Evolutionary conservation across 2,797 vertebrate genomes (phyloP).

Genomic region (Sebastes steindachneri): DNA sequence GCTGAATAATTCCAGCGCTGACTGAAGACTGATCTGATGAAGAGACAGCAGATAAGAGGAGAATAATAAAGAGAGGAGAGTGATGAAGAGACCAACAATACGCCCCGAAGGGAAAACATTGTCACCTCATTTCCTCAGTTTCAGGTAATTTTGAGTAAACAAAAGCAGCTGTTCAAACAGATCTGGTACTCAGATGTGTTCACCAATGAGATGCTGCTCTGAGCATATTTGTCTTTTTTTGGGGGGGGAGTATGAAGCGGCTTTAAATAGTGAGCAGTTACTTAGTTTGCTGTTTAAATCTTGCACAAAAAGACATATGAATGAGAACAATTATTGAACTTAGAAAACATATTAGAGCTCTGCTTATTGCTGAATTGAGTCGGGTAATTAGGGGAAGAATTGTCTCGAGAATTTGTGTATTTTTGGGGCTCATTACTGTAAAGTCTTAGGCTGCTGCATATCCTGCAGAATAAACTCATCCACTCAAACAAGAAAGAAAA

Average conservation of each 20-base stretch:
- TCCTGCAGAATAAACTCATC: background rate
- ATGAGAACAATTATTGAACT: slow-evolving; percentile 44
- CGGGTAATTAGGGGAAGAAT: slow-evolving; percentile 40
- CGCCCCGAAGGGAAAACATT: slow-evolving; percentile 9
- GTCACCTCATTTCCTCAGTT: slow-evolving; percentile 41
- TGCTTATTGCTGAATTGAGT: slow-evolving; percentile 19
- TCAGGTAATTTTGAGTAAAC: slow-evolving; percentile 56
- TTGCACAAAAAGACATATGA: slow-evolving; percentile 19
- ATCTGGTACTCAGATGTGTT: slow-evolving; percentile 12
- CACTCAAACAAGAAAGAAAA: background rate
- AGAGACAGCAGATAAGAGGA: slow-evolving; percentile 4
- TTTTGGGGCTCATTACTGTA: slow-evolving; percentile 51
- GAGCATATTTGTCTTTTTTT: background rate
- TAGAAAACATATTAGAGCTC: slow-evolving; percentile 32
- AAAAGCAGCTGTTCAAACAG: slow-evolving; percentile 61
- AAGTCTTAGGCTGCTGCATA: slow-evolving; percentile 3
- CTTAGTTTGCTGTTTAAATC: slow-evolving; percentile 27
- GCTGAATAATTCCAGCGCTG: slow-evolving; percentile 43
- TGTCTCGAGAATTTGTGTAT: slow-evolving; percentile 36
- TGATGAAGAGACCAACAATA: slow-evolving; percentile 39
- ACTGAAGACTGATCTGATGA: slow-evolving; percentile 40
- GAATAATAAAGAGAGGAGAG: slow-evolving; percentile 11
- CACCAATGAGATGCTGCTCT: slow-evolving; percentile 15
- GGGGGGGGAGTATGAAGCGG: fast-evolving
- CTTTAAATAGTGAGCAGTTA: background rate